Percentiles rank a stretch among this genome's conserved stretches.
Conservation (phyloP, 2,113 vertebrate genomes). For the Macrotus californicus region DNA sequence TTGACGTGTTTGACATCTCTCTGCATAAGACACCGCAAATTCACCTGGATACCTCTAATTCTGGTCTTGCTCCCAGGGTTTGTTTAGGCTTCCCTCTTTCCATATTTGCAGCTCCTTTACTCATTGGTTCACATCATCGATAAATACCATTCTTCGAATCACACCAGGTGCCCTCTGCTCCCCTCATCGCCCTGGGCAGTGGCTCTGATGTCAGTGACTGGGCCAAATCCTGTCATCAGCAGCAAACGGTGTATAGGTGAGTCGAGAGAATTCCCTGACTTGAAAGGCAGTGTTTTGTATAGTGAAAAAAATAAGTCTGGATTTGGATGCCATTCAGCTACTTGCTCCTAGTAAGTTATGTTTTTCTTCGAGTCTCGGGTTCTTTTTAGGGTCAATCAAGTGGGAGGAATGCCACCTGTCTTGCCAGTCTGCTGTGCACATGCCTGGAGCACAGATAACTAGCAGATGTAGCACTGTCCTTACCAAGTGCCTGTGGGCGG, state of each 20-base stretch:
- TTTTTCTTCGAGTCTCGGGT: not conserved
- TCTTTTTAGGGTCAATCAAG: not conserved
- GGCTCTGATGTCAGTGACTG: not conserved
- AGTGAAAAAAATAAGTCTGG: not conserved
- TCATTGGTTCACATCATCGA: not conserved
- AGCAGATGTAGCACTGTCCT: not conserved
- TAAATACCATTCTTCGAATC: not conserved
- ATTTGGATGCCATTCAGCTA: not conserved
- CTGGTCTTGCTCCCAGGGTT: not conserved
- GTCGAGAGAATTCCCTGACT: not conserved
- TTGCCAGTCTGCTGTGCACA: not conserved
- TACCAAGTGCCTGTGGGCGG: not conserved
- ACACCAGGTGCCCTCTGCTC: not conserved
- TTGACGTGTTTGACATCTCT: not conserved
- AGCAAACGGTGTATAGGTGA: no score
- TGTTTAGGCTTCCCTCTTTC: not conserved
- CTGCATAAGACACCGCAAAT: not conserved
- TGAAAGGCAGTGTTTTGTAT: not conserved
- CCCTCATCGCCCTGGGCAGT: no score
- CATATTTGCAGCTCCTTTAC: not conserved
- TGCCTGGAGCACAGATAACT: not conserved
- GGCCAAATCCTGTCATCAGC: not conserved
- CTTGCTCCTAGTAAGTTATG: not conserved
- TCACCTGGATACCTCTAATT: not conserved
- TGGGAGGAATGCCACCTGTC: not conserved